Base-by-base conservation (phyloP, 2,797 vertebrate species). In the Danio choprae region DNA sequence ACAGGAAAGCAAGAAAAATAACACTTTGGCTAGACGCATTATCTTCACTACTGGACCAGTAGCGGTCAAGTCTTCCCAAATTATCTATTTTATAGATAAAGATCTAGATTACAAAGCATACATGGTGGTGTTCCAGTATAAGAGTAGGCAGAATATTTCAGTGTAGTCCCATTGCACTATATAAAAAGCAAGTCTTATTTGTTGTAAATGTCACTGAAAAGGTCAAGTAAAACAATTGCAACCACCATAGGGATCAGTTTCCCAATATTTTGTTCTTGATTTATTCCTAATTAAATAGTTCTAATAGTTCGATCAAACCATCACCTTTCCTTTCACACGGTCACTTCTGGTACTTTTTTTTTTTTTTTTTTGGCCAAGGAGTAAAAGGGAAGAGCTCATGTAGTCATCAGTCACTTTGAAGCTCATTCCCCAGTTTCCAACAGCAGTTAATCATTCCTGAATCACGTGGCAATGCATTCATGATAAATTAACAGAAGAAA, bases 401-500 rank as follows among this genome's bases (percentile, higher is more conserved):
- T 64, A 48, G 75, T 50, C 81, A 43, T 87, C 84, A 69, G 85
- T 84, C 9, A 50, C 81, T 82, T 77, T 68, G 58, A 85, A 81
- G 77, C 87, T 89, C 84, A 53, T 85, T 86, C 78, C 87, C 84
- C 84, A 85, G 84, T 85, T 73, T 65, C 84, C 81, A 85, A 81
- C 85, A 87, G 77, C 79, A 88, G 85, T 85, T 85, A 85, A 43
- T 29, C 68, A 73, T 84, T 93, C 88, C 91, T 92, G 91, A 91
- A 91, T 88, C 77, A 85, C 89, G 87, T 86, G 87, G 90, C 88
- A 88, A 90, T 62, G 80, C 80, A 81, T 87, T 87, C 60, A 22
- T 87, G 87, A 90, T 92, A 93, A 93, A 89, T 92, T 90, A 95
- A 84, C 83, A 79, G 91, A 94, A 95, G 96, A 94, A 99, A 98